Evolutionary conservation across 2,797 vertebrate species (phyloP).

Genomic region (Ceyx erithaca): DNA sequence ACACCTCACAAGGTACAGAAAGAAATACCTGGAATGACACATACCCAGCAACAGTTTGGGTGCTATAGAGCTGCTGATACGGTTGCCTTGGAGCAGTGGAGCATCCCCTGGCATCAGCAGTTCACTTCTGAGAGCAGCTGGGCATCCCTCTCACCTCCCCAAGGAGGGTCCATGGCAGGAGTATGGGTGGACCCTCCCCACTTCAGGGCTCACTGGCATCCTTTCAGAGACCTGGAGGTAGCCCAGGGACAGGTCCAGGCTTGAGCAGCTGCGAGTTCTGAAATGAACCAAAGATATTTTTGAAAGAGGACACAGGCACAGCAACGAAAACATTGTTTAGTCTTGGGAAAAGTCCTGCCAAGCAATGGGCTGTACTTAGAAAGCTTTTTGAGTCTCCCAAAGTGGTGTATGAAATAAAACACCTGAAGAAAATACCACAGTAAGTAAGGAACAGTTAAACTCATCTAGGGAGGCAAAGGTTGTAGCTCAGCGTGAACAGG

Average conservation of each 20-base stretch:
- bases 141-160: neutral
- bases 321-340: neutral
- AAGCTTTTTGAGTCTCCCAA: neutral
- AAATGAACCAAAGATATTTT: neutral
- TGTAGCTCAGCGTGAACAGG: neutral
- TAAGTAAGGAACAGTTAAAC: neutral
- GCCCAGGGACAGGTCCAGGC: neutral
- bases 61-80: neutral
- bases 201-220: neutral
- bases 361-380: neutral
- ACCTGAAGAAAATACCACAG: neutral
- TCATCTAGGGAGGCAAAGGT: neutral
- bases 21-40: neutral
- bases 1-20: neutral
- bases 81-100: rapidly evolving
- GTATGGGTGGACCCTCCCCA: neutral
- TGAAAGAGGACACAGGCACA: neutral
- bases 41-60: rapidly evolving
- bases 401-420: neutral
- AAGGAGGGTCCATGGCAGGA: neutral
- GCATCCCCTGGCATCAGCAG: no score
- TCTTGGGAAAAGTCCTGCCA: neutral
- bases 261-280: neutral
- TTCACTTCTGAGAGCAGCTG: neutral
- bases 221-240: neutral